Evolutionary conservation across 2,113 vertebrate genomes (phyloP), one percentile per base, ranked within the genome.

Genomic region (Thinocorus orbignyianus): DNA sequence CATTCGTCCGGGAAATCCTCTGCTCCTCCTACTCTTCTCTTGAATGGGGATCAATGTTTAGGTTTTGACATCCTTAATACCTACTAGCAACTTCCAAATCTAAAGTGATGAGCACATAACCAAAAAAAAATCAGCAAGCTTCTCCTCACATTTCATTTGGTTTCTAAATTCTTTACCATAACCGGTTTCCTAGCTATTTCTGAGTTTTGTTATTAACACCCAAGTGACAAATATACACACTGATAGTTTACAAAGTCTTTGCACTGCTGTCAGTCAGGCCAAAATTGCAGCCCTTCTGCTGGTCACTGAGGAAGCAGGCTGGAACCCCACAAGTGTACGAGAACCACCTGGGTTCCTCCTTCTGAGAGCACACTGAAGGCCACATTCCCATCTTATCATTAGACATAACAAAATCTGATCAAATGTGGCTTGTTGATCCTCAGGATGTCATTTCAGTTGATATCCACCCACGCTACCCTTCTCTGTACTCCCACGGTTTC

Each of bases 251-350:
- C 39, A 52, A 69, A 41, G 39, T 24, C 86, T 81, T 61, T 7
- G 0, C 8, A 9, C 26, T n/a, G 49, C 37, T 89, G 65, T 33
- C 62, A 13, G 41, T 22, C 35, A 61, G 28, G 16, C 25, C 37
- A 30, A 69, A 93, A 57, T 18, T 2, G 0, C 58, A 77, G 25
- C n/a, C 42, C 41, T 54, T 42, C 37, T 1, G 1, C 1, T 0
- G n/a, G 66, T n/a, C 28, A 11, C 37, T 3, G 4, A 64, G 22
- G 37, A 37, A 31, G 25, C 55, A 28, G 20, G 41, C 13, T 66
- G 54, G 24, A 42, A 52, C 5, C 22, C 42, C 48, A 41, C 0
- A 0, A 64, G 16, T 3, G 4, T 13, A 28, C 0, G 5, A 35
- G 65, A 80, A 69, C 17, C 42, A 58, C 42, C 20, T 12, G 48